Conservation (phyloP, 1,140 invertebrate genomes). For the Panagrolaimus sp. region DNA sequence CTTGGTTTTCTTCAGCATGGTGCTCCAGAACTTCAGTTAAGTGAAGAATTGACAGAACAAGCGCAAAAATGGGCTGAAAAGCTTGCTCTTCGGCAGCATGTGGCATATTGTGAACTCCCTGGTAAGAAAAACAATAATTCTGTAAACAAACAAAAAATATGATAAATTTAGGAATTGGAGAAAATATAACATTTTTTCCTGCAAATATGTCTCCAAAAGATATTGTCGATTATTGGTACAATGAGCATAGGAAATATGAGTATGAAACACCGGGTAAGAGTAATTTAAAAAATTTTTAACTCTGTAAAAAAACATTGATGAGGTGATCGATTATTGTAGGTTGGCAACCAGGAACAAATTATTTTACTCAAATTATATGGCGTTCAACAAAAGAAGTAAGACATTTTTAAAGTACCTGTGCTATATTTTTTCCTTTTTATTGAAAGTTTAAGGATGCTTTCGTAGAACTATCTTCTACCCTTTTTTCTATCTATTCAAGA, state of each 20-base stretch:
- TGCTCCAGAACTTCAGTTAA: constrained; percentile 33
- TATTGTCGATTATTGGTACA: constrained; percentile 55
- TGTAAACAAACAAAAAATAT: background rate
- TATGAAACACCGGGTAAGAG: constrained; percentile 57
- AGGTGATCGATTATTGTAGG: no score
- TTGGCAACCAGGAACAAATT: constrained; percentile 57
- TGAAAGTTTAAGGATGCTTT: background rate
- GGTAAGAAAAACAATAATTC: constrained; percentile 23
- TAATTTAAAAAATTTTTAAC: no score
- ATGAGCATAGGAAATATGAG: constrained; percentile 53
- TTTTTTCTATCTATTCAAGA: constrained; percentile 1
- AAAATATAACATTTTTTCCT: constrained; percentile 57
- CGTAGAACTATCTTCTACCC: constrained; percentile 5
- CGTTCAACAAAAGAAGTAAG: constrained; percentile 50
- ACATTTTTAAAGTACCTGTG: background rate
- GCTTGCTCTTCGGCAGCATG: constrained; percentile 39
- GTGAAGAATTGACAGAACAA: constrained; percentile 35
- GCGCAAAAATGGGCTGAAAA: constrained; percentile 53
- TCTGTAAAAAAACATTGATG: no score
- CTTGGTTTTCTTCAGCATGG: constrained; percentile 41
- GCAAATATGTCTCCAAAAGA: constrained; percentile 40
- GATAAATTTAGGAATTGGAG: constrained; percentile 43
- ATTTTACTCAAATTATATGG: constrained; percentile 57
- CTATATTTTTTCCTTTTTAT: background rate
- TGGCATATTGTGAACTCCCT: constrained; percentile 42